phyloP scores from a whole-genome alignment of 2,113 vertebrate genomes.

The Clarias batrachus region DNA sequence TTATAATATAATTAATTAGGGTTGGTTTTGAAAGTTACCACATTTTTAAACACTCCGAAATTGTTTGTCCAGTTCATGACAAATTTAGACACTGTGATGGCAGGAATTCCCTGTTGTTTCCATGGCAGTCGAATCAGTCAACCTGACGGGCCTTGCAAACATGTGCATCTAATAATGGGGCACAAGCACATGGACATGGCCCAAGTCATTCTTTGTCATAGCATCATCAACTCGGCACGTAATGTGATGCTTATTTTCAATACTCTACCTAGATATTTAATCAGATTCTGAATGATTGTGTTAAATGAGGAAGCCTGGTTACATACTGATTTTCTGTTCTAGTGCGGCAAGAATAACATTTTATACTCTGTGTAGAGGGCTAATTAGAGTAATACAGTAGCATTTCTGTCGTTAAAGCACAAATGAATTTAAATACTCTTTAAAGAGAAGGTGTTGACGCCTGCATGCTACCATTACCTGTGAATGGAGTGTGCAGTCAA shows the following conservation, averaged over 20 bases:
- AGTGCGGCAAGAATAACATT: neutral
- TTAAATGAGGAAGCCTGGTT: neutral
- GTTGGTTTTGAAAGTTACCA: neutral
- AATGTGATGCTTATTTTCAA: neutral
- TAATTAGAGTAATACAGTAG: neutral
- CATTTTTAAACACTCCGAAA: neutral
- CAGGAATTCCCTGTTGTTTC: neutral
- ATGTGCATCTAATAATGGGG: neutral
- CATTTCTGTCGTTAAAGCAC: neutral
- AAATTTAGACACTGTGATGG: too few species aligned
- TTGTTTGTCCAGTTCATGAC: too few species aligned
- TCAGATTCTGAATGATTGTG: neutral
- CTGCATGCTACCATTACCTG: too few species aligned
- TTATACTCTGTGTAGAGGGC: neutral
- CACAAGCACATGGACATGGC: neutral
- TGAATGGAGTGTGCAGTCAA: too few species aligned
- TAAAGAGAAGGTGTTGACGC: neutral
- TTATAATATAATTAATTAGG: too few species aligned
- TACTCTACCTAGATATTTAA: neutral
- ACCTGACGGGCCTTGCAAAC: neutral
- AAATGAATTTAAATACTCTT: neutral
- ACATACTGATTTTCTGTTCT: neutral
- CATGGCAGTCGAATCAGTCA: neutral
- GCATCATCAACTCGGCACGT: neutral
- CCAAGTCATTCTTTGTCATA: neutral